Evolutionary conservation across 64 coral and sea anemone species (phyloP).

Genomic region (Anthopleura sola): DNA sequence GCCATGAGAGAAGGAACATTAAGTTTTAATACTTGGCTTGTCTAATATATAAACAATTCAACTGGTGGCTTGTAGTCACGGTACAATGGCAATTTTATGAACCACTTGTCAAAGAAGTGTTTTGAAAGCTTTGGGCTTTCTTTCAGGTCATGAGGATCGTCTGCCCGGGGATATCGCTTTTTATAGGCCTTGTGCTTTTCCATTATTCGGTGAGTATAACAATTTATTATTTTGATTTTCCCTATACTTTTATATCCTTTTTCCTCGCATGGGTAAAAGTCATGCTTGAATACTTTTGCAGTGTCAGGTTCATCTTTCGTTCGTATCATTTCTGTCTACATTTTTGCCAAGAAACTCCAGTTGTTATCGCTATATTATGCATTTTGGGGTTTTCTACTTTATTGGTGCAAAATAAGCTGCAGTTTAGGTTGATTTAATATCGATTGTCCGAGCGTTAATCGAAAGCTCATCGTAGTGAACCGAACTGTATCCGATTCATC

Average conservation of each 20-base stretch:
- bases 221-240: background rate
- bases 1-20: constrained; percentile 90
- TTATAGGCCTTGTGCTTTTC: constrained; percentile 85
- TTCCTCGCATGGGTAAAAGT: background rate
- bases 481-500: background rate
- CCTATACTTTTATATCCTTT: background rate
- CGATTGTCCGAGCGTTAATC: background rate
- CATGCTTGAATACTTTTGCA: constrained; percentile 18
- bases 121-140: constrained; percentile 84
- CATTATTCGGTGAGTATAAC: constrained; percentile 80
- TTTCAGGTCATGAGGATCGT: constrained; percentile 97
- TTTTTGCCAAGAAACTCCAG: background rate
- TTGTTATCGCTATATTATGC: background rate
- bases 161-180: constrained; percentile 75
- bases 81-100: constrained; percentile 56
- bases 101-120: constrained; percentile 42
- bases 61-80: constrained; percentile 82
- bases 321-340: background rate
- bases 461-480: background rate
- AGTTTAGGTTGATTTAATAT: background rate
- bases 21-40: constrained; percentile 91
- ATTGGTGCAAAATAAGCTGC: background rate
- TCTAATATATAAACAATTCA: constrained; percentile 99
- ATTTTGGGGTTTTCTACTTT: background rate
- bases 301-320: background rate